Evolutionary conservation across 64 coral and sea anemone genomes (phyloP), one percentile per base, ranked within the genome.

Genomic region (Montipora efflorescens): DNA sequence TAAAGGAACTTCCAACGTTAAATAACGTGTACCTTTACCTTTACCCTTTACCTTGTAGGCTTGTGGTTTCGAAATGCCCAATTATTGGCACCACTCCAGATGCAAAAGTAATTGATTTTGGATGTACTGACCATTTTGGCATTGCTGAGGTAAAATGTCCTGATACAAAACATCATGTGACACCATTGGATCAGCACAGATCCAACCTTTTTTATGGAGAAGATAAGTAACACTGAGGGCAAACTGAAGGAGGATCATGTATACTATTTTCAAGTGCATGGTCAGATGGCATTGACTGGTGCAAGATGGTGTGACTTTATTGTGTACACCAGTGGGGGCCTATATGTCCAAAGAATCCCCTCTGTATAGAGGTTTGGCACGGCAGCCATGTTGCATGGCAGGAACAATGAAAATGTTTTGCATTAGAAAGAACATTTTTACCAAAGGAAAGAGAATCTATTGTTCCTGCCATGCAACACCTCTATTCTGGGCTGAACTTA

Each of bases 271-370:
- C 69, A 88, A 75, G 85, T 88, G 12, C 85, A 88, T 25, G 85
- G 85, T 13, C 85, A 88, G 21, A 74, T 88, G 74, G 44, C 74
- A 3, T 8, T 44, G 7, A 46, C 28, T 3, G 28, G 74, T 47
- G 74, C 74, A 45, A 44, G 48, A 28, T 88, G 85, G 71, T 88
- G 85, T 88, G 85, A 88, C 69, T 75, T 88, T 75, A 87, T 87
- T 10, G 84, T 87, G 5, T 87, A 87, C 21, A 87, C 84, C 45
- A 87, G 69, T 21, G 48, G 14, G n/a, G 84, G 84, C 47, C 66
- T 87, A 21, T 87, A 87, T 70, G 62, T 87, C 3, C 84, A 87
- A 87, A 73, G 84, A 74, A 87, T 87, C 7, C 8, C 67, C 28
- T 36, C 28, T 36, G 28, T 36, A 28, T 28, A 36, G 28, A 36